Evolutionary conservation across 2,797 vertebrate species (phyloP), one percentile per base, ranked within the genome.

Genomic region (Anabacerthia variegaticeps): DNA sequence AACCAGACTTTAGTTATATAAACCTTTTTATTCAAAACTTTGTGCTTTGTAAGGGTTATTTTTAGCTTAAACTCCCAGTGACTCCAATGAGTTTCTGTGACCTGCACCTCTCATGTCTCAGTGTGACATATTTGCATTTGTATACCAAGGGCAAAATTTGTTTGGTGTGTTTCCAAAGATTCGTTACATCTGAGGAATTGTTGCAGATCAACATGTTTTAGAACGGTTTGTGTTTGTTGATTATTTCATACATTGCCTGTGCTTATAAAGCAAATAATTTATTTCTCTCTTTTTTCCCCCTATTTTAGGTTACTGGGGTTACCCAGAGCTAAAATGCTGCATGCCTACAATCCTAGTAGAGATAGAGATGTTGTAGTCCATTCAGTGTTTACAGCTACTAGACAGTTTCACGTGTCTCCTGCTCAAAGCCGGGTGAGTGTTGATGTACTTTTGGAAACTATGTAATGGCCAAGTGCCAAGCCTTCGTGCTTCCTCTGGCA

Each of bases 331-430:
- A 99, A 99, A 98, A 98, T 99, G 88, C 98, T 99, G 95, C 98
- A 99, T 97, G 98, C 99, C 90, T 99, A 99, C 97, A 99, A 99
- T 97, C 99, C 99, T 89, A 99, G 98, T 95, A 98, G 98, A 97
- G 99, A 99, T 74, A 98, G 98, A 86, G 98, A 99, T 96, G 98
- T 99, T 88, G 98, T 99, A 91, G 98, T 99, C 98, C 98, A 99
- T 97, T 99, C 99, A 48, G 98, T 99, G 98, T 99, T 99, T 98
- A 99, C 99, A 97, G 98, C 99, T 97, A 98, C 98, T 97, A 98
- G 98, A 95, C 98, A 99, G 98, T 99, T 99, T 98, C 99, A 99
- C 97, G 98, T 99, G 98, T 99, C 99, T 98, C 98, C 99, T 96
- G 98, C 98, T 97, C 98, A 99, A 97, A 99, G 98, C 98, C 98